phyloP scores from a whole-genome alignment of 2,113 vertebrate species.

The Petrocephalus microphthalmus region DNA sequence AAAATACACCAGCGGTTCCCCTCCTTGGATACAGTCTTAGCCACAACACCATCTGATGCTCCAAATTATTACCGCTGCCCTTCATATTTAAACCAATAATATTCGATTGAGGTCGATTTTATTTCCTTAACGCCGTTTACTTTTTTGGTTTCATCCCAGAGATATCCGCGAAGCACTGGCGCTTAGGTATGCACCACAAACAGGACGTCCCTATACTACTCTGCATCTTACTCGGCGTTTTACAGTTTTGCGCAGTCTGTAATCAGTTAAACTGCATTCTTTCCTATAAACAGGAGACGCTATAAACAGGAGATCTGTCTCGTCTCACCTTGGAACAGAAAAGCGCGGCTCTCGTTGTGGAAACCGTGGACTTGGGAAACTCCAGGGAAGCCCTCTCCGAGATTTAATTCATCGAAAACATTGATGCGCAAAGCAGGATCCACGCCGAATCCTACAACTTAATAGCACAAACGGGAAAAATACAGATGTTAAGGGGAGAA shows the following conservation, averaged over 20 bases:
- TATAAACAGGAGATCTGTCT: neutral
- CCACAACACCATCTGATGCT: neutral
- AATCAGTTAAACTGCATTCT: neutral
- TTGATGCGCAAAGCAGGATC: constrained; percentile 74
- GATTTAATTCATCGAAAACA: constrained; percentile 68
- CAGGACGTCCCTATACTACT: neutral
- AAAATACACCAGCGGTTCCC: neutral
- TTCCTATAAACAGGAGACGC: neutral
- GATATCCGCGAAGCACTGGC: neutral
- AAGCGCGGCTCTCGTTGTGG: constrained; percentile 78
- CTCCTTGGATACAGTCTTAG: neutral
- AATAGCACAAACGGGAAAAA: neutral
- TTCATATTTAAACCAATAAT: neutral
- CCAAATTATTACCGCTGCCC: neutral
- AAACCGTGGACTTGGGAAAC: constrained; percentile 73
- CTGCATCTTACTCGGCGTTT: neutral
- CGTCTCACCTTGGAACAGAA: constrained; percentile 74
- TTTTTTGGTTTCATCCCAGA: neutral
- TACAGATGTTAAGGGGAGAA: neutral
- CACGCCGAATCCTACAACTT: constrained; percentile 70
- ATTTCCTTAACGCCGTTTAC: neutral
- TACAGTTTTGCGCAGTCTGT: neutral
- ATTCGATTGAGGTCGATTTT: neutral
- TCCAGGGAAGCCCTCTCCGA: constrained; percentile 61
- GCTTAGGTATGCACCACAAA: neutral